A percentile compares a stretch with the other conserved stretches of the same genome.
phyloP scores from a whole-genome alignment of 2,888 invertebrate species.

The Carabus problematicus region DNA sequence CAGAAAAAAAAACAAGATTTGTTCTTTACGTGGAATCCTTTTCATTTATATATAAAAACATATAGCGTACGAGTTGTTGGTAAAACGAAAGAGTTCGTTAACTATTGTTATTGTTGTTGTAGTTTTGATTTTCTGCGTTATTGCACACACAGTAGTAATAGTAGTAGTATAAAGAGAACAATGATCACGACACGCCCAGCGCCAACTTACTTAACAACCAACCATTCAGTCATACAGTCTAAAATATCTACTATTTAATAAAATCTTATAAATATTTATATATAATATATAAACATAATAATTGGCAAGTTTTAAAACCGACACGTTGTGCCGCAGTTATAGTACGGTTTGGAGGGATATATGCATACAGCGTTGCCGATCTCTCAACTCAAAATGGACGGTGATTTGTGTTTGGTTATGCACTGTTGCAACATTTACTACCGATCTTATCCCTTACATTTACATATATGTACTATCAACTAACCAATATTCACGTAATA shows the following conservation, averaged over 20 bases:
- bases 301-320: slow-evolving; percentile 43
- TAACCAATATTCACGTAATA: too few species aligned
- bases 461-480: too few species aligned
- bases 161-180: slow-evolving; percentile 34
- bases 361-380: background rate
- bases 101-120: too few species aligned
- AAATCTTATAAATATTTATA: slow-evolving; percentile 43
- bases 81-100: slow-evolving; percentile 23
- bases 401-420: background rate
- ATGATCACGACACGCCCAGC: slow-evolving; percentile 37
- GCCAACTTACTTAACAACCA: slow-evolving; percentile 19
- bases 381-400: slow-evolving; percentile 4
- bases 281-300: slow-evolving; percentile 42
- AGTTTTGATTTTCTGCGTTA: slow-evolving; percentile 41
- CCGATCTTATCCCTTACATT: too few species aligned
- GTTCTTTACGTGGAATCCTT: slow-evolving; percentile 19
- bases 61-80: background rate
- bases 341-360: slow-evolving; percentile 24
- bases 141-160: slow-evolving; percentile 41
- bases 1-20: slow-evolving; percentile 34
- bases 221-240: slow-evolving; percentile 38
- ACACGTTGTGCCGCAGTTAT: slow-evolving; percentile 33
- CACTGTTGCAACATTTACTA: background rate
- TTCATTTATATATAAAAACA: background rate
- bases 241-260: slow-evolving; percentile 38